Percentiles rank a stretch among this genome's conserved stretches.
Evolutionary conservation across 2,888 invertebrate genomes (phyloP).

Genomic region (Lordiphosa fenestrarum): DNA sequence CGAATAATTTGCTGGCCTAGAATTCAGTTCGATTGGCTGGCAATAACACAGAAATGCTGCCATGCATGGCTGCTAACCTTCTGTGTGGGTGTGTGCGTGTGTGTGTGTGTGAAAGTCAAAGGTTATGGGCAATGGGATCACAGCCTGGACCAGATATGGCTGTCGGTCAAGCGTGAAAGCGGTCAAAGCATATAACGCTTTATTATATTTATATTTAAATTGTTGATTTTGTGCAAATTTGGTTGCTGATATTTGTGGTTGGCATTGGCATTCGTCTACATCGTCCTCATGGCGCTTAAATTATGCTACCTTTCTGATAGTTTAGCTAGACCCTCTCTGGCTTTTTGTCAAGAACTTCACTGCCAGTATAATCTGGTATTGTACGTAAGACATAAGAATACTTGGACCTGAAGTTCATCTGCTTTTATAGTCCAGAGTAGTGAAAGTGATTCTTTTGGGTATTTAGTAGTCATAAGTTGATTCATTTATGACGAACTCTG

Average conservation of each 20-base stretch:
- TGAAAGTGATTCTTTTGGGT: too few species aligned
- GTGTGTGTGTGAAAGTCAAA: conserved; percentile 20
- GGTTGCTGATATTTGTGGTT: background rate
- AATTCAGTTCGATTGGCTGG: conserved; percentile 49
- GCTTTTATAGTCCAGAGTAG: too few species aligned
- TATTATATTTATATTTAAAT: conserved; percentile 51
- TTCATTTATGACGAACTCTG: too few species aligned
- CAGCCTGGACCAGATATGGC: conserved; percentile 20
- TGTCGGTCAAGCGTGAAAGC: conserved; percentile 62
- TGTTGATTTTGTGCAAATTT: conserved; percentile 31
- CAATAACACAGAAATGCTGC: conserved; percentile 44
- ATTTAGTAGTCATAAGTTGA: too few species aligned
- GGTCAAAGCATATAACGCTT: conserved; percentile 40
- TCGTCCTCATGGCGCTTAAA: background rate
- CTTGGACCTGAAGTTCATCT: too few species aligned
- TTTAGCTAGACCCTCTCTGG: too few species aligned
- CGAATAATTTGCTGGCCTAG: conserved; percentile 45
- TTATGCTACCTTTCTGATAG: too few species aligned
- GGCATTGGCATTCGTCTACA: background rate
- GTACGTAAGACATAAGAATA: too few species aligned
- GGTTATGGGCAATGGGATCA: conserved; percentile 40
- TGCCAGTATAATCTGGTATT: too few species aligned
- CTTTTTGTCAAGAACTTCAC: too few species aligned
- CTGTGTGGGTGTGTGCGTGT: conserved; percentile 2
- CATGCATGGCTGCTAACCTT: conserved; percentile 11